Evolutionary conservation across 2,113 vertebrate species (phyloP), one percentile per base, ranked within the genome.

Genomic region (Vulpes vulpes): DNA sequence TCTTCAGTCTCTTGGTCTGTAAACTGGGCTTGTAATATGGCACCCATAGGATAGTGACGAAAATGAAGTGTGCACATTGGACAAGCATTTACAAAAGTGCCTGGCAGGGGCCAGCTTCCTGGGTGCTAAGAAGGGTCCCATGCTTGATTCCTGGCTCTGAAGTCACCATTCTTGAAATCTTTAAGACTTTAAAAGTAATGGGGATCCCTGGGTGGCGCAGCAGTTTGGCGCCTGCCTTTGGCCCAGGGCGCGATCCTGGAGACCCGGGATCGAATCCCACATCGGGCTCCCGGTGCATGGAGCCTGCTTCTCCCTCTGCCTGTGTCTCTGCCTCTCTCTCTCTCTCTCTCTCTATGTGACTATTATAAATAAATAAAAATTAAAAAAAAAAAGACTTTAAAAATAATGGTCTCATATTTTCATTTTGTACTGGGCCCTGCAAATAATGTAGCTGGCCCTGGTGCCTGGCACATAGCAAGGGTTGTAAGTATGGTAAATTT

Each of bases 111-210:
- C 32, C 2, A 27, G 51, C 60, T 76, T 87, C 53, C 3, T 9
- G 51, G 76, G 12, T 2, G 76, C 64, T 65, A 64, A 85, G 57
- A 71, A 80, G 16, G 23, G 9, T 25, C 60, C 53, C 15, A 11
- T 9, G 14, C 43, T n/a, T 27, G 25, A 14, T 80, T 71, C 74
- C 65, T 20, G 65, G 51, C 69, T 86, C 16, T 88, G 53, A 65
- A 59, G 2, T 83, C 64, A 27, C 15, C 3, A 2, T 51, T 78
- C n/a, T 87, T 64, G 51, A 86, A 49, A 94, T 74, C 60, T 59
- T 92, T 74, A 73, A 60, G 80, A 23, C 27, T 51, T 89, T 93
- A 96, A 62, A 15, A 95, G 76, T 43, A 84, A 55, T 15, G 62
- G 15, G 35, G 35, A 35, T 35, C 35, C 35, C 35, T 35, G 35